phyloP scores from a whole-genome alignment of 2,888 invertebrate genomes.

The Apotomis capreana region DNA sequence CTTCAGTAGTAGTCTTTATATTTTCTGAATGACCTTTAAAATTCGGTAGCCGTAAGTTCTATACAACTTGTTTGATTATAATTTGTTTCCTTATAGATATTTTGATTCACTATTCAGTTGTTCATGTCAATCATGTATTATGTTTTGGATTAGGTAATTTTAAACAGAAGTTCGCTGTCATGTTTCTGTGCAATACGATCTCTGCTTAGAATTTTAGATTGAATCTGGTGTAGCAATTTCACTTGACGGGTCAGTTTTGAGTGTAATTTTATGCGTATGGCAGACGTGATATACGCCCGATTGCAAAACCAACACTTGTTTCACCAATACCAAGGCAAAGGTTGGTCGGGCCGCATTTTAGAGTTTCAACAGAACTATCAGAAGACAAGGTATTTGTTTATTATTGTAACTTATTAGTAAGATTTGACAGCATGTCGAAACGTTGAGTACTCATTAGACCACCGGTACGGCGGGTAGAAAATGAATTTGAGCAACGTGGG shows the following conservation, averaged over 20 bases:
- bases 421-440: constrained; percentile 38
- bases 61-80: neutral
- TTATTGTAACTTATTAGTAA: constrained; percentile 33
- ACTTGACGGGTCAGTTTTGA: constrained; percentile 15
- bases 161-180: neutral
- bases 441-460: constrained; percentile 30
- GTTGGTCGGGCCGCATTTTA: constrained; percentile 20
- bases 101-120: neutral
- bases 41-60: neutral
- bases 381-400: constrained; percentile 25
- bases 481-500: constrained; percentile 44
- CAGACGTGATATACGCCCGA: neutral
- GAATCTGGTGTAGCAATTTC: constrained; percentile 31
- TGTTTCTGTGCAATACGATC: neutral
- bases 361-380: constrained; percentile 32
- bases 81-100: too few species aligned
- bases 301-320: constrained; percentile 36
- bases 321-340: constrained; percentile 29
- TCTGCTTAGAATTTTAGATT: constrained; percentile 19
- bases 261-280: constrained; percentile 29
- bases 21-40: neutral
- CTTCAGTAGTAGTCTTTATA: too few species aligned
- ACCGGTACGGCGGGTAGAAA: constrained; percentile 22
- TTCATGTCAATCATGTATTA: neutral
- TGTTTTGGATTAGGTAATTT: neutral